phyloP scores from a whole-genome alignment of 2,797 vertebrate genomes.

The Phrynocephalus guinanensis region DNA sequence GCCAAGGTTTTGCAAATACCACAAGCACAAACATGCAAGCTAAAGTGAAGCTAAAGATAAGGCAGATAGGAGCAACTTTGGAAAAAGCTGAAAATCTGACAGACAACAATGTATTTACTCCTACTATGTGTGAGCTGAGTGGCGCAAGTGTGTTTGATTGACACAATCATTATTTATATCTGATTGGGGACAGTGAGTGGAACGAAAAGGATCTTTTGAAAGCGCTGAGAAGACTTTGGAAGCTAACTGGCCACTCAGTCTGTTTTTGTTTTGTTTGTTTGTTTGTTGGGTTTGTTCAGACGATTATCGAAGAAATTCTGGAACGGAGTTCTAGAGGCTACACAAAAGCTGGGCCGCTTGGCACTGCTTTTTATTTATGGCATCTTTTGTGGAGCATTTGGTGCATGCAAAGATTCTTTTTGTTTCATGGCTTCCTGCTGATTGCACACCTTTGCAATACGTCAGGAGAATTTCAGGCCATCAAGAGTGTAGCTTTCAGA shows the following conservation, averaged over 20 bases:
- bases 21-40: no score
- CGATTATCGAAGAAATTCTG: background rate
- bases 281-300: background rate
- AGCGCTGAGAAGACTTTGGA: background rate
- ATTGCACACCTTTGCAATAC: no score
- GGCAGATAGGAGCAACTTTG: background rate
- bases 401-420: no score
- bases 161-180: conserved; percentile 26
- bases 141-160: conserved; percentile 9
- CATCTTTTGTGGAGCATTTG: background rate
- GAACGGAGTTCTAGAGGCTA: background rate
- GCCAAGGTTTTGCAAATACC: background rate
- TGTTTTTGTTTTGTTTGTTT: background rate
- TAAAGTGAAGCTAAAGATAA: background rate
- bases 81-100: background rate
- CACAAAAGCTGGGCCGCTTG: background rate
- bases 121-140: background rate
- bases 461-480: no score
- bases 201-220: background rate
- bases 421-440: no score
- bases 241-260: background rate
- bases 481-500: no score
- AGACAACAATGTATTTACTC: conserved; percentile 1
- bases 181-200: background rate
- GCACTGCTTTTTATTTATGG: background rate